These are phyloP conservation scores for Ips typographus DNA, from an alignment of 1,140 invertebrate genomes.

Conservation along the genomic window DNA sequence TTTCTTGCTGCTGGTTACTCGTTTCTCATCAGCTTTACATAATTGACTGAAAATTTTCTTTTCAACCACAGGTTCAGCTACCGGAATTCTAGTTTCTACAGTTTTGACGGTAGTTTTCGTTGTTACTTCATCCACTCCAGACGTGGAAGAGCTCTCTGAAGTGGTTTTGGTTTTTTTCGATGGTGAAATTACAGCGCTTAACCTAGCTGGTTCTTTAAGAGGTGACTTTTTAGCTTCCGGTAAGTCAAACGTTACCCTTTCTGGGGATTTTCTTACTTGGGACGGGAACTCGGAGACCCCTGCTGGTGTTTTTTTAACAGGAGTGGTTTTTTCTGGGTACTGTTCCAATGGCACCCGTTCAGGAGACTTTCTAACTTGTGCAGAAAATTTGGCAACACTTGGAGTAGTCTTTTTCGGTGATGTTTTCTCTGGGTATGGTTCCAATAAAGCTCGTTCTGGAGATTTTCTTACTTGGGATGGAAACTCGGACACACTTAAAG, in stretches of 20 bases:
- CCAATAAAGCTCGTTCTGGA: slow-evolving; percentile 34
- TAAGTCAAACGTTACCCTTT: slow-evolving; percentile 23
- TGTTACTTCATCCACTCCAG: slow-evolving; percentile 27
- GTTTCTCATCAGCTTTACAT: slow-evolving; percentile 43
- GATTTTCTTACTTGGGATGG: slow-evolving; percentile 36
- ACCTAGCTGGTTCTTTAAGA: slow-evolving; percentile 17
- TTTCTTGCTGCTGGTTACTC: slow-evolving; percentile 34
- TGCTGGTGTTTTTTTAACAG: slow-evolving; percentile 25
- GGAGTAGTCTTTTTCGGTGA: slow-evolving; percentile 28
- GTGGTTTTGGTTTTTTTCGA: slow-evolving; percentile 18
- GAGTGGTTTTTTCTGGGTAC: slow-evolving; percentile 28
- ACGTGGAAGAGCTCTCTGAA: slow-evolving; percentile 25
- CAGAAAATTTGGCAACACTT: slow-evolving; percentile 31
- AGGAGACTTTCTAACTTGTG: slow-evolving; percentile 41
- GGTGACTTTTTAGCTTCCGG: slow-evolving; percentile 15
- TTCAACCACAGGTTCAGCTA: slow-evolving; percentile 45
- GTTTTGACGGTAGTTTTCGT: slow-evolving; percentile 7
- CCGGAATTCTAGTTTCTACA: slow-evolving; percentile 41
- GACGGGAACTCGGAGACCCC: slow-evolving; percentile 35
- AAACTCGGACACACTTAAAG: slow-evolving; percentile 33
- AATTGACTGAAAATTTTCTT: slow-evolving; percentile 46
- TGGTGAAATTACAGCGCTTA: not conserved
- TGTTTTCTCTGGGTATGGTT: slow-evolving; percentile 25
- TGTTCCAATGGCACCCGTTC: slow-evolving; percentile 35
- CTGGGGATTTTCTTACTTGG: slow-evolving; percentile 35